Conservation (phyloP, 2,888 invertebrate genomes). For the Andrena bucephala region DNA sequence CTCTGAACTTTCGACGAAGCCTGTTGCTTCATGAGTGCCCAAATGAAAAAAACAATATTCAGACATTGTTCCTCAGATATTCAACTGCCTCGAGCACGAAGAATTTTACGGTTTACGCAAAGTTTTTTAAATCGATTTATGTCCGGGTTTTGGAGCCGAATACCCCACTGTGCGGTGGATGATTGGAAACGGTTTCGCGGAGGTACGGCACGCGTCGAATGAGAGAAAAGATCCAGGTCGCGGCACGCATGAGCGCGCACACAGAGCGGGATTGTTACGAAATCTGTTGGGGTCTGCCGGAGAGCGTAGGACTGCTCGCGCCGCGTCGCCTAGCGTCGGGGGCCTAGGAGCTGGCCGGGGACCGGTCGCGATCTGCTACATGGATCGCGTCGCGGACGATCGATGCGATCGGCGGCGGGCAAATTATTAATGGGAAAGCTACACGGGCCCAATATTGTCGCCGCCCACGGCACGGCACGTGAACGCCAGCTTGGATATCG, state of each 20-base stretch:
- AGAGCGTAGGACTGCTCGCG: slow-evolving; percentile 67
- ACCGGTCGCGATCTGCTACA: slow-evolving; percentile 69
- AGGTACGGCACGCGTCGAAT: slow-evolving; percentile 65
- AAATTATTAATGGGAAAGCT: slow-evolving; percentile 76
- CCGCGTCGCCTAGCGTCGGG: slow-evolving; percentile 4
- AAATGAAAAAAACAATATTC: no score
- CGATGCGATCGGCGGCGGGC: slow-evolving; percentile 68
- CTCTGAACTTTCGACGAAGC: no score
- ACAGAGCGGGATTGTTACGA: slow-evolving; percentile 82
- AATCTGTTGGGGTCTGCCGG: slow-evolving; percentile 75
- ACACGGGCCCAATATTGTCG: slow-evolving; percentile 67
- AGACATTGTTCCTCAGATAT: no score
- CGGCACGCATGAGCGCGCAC: slow-evolving; percentile 82
- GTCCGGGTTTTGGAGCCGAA: no score
- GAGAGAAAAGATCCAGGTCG: slow-evolving; percentile 82
- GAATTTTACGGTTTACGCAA: no score
- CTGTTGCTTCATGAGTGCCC: no score
- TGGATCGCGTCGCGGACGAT: slow-evolving; percentile 51
- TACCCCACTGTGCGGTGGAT: slow-evolving; percentile 1
- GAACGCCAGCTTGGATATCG: slow-evolving; percentile 47
- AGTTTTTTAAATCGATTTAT: no score
- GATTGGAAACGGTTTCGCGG: slow-evolving; percentile 54
- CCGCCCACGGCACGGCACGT: slow-evolving; percentile 59
- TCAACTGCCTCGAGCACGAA: no score
- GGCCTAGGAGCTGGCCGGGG: slow-evolving; percentile 18